Evolutionary conservation across 2,113 vertebrate genomes (phyloP).

Genomic region (Catharus bicknelli): DNA sequence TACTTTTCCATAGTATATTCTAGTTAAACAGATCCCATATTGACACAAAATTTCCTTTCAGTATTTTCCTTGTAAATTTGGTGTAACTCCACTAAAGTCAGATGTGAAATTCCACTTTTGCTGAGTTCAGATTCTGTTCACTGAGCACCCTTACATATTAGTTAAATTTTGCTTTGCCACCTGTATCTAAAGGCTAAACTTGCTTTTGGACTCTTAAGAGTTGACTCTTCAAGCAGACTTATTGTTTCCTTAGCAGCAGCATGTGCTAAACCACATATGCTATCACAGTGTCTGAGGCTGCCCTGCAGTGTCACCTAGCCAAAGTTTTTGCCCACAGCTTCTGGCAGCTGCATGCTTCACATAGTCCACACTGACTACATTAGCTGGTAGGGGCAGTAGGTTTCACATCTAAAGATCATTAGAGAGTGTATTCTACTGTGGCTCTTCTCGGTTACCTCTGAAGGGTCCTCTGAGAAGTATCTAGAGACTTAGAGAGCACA

Average conservation of each 20-base stretch:
- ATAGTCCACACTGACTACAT: neutral
- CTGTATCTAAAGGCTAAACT: neutral
- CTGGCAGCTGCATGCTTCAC: neutral
- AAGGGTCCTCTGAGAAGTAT: neutral
- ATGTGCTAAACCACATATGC: neutral
- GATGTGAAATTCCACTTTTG: neutral
- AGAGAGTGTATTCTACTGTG: neutral
- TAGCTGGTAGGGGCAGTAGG: neutral
- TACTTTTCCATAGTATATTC: neutral
- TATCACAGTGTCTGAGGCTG: neutral
- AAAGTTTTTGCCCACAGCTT: neutral
- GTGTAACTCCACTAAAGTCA: neutral
- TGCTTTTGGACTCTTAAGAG: neutral
- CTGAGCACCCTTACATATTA: neutral
- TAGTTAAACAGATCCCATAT: slow-evolving; percentile 2
- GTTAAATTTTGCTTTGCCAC: neutral
- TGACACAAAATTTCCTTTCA: neutral
- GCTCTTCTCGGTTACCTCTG: neutral
- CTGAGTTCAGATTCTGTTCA: neutral
- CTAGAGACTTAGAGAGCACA: neutral
- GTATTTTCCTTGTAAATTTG: neutral
- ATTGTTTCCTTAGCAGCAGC: neutral
- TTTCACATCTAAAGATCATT: neutral
- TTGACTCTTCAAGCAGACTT: neutral
- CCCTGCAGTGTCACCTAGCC: neutral